Conservation (phyloP, 2,797 vertebrate species). For the Corythornis leucogaster region DNA sequence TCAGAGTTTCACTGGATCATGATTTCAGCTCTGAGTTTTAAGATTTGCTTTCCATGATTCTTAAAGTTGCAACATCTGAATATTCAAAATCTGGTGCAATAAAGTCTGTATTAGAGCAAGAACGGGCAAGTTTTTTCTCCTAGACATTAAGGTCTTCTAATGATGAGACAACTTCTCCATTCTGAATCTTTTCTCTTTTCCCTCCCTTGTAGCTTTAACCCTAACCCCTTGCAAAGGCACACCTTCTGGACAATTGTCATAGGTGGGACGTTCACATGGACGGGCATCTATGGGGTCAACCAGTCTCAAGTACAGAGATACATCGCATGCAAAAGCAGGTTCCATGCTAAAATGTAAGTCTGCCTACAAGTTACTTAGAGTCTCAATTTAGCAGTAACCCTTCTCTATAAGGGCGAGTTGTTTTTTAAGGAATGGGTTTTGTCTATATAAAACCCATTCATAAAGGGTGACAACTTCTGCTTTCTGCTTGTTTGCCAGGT, state of each 20-base stretch:
- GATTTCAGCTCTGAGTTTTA: background rate
- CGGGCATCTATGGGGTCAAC: constrained; percentile 89
- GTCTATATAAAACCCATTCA: background rate
- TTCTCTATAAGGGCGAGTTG: background rate
- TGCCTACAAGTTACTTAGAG: background rate
- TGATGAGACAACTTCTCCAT: background rate
- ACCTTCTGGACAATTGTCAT: constrained; percentile 94
- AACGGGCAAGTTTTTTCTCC: background rate
- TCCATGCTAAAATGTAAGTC: constrained; percentile 92
- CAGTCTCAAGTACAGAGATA: constrained; percentile 97
- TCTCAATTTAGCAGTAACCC: background rate
- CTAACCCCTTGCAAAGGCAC: constrained; percentile 89
- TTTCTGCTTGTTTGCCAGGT: background rate
- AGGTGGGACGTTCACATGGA: constrained; percentile 91
- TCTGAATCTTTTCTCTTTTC: constrained; percentile 36
- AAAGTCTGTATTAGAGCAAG: background rate
- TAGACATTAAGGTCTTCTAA: background rate
- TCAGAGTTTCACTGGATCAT: background rate
- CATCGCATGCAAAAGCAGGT: constrained; percentile 90
- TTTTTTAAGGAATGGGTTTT: background rate
- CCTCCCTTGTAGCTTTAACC: constrained; percentile 85
- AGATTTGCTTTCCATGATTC: background rate
- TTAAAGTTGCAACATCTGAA: background rate
- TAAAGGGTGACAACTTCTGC: background rate
- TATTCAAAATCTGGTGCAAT: background rate